phyloP scores from a whole-genome alignment of 2,113 vertebrate genomes.

The Turnix velox region DNA sequence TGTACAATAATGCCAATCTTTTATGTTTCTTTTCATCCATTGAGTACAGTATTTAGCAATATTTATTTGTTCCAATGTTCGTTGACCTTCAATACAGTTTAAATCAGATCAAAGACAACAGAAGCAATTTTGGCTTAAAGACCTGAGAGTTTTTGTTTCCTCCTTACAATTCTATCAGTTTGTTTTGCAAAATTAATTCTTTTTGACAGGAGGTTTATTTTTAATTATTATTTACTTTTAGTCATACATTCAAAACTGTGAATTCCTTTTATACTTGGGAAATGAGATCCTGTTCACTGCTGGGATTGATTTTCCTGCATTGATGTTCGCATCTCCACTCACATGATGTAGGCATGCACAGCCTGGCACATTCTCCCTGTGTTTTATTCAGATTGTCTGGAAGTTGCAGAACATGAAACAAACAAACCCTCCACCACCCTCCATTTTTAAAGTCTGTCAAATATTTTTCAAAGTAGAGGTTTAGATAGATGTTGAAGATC shows the following conservation, averaged over 20 bases:
- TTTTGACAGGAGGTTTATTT: constrained; percentile 3
- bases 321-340: background rate
- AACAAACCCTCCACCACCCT: fast-evolving
- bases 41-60: constrained; percentile 44
- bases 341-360: background rate
- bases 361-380: background rate
- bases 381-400: background rate
- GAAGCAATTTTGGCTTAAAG: constrained; percentile 18
- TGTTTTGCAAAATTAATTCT: constrained; percentile 3
- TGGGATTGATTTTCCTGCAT: background rate
- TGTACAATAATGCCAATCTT: constrained; percentile 66
- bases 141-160: background rate
- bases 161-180: background rate
- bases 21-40: constrained; percentile 53
- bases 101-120: constrained; percentile 55
- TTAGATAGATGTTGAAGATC: background rate
- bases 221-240: constrained; percentile 1
- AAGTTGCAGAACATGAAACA: background rate
- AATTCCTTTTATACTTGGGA: constrained; percentile 19
- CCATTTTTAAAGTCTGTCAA: background rate
- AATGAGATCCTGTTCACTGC: background rate
- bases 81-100: constrained; percentile 27
- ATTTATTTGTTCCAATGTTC: constrained; percentile 56
- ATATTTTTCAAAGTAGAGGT: background rate
- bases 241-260: constrained; percentile 3